Evolutionary conservation across 2,113 vertebrate genomes (phyloP), one percentile per base, ranked within the genome.

Genomic region (Gadus macrocephalus): DNA sequence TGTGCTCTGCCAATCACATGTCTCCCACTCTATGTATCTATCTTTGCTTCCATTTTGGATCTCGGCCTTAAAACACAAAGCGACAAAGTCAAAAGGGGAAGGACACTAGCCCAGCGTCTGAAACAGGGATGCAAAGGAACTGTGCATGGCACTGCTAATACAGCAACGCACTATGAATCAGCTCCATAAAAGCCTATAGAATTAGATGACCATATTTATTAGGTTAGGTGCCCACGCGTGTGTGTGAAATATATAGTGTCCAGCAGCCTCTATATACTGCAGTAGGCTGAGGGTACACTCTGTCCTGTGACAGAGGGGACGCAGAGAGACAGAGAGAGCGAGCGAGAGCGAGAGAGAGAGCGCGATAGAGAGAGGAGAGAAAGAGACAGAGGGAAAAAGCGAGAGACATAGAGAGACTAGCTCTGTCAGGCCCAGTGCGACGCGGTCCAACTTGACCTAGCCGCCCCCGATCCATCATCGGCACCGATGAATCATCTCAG

Each of bases 381-480:
- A 11, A 6, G 38, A 42, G 38, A 42, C 6, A 42, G 38, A 42
- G 38, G 11, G 38, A 14, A 1, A 7, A 9, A 49, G 42, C 8
- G 5, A 49, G 42, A 49, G 42, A 49, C 1, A 12, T 6, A 12
- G 42, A 58, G 55, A 58, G 55, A 17, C 55, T 16, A 58, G 55
- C 55, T 14, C 42, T 49, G 42, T 49, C 42, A 49, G 42, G 42
- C 42, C 12, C 42, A 49, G 8, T 49, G 42, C 11, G 42, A 14
- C 8, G 14, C 77, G 69, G 83, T 77, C 72, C 69, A 55, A 68
- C 64, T 66, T 73, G 73, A 75, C 81, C 81, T 75, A 74, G 81
- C 83, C 82, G 20, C 71, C 74, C 68, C 88, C 82, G 87, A 90
- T 92, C 90, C 89, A 91, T 92, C 90, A 91, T 90, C 86, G 76